Evolutionary conservation across 2,888 invertebrate species (phyloP), one percentile per base, ranked within the genome.

Genomic region (Girardia tigrina): DNA sequence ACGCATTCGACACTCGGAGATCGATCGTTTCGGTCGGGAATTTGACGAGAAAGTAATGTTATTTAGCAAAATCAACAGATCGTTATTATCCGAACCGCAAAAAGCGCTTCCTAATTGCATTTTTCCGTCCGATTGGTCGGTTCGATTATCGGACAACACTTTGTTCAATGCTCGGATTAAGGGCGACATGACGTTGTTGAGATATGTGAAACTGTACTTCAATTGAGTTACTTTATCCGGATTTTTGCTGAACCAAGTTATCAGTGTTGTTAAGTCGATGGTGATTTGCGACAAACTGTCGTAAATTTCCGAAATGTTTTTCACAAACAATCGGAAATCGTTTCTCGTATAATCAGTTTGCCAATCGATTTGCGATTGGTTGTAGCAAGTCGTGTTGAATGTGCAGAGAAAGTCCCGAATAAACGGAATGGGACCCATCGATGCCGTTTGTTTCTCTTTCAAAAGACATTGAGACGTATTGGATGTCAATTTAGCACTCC

Each of bases 381-480:
- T 56, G n/a, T 56, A 56, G n/a, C 56, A 56, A 56, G 56, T 56
- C 23, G 56, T 56, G 23, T 56, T 56, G n/a, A 56, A 56, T 8
- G 56, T 56, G 23, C 56, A 56, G n/a, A 56, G n/a, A 56, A 12
- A 56, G 23, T 56, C 56, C 23, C 56, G n/a, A n/a, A 56, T 4
- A 56, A 56, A 56, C 23, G 56, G 56, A 56, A 56, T 56, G n/a
- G 56, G 56, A 20, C 56, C 56, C 56, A 56, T 6, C n/a, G 56
- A 56, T 4, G 56, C 56, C 56, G 23, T 56, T 12, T 56, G 4
- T n/a, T 56, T 56, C 23, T 56, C 56, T 8, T 16, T 4, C 4
- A 56, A 2, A 20, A 20, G 20, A 56, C 56, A 56, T 6, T 23
- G 56, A 56, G n/a, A n/a, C 56, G 23, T 56, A 4, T 23, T n/a